These are phyloP conservation scores for Andrena hattorfiana DNA, from an alignment of 2,888 invertebrate genomes.

Conservation along the genomic window DNA sequence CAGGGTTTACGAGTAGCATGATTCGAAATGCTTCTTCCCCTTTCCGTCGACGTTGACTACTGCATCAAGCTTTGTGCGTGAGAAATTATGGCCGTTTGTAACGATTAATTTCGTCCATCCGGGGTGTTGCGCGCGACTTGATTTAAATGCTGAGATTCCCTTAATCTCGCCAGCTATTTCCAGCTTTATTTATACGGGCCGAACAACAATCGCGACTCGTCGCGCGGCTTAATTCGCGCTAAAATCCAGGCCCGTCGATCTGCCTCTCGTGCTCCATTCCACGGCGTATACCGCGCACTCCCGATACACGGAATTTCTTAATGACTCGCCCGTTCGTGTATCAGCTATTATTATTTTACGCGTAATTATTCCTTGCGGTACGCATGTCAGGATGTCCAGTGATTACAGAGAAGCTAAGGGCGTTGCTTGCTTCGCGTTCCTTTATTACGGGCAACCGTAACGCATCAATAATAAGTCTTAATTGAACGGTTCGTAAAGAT, in stretches of 20 bases:
- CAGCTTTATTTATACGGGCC: neutral
- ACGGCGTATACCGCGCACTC: neutral
- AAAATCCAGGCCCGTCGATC: neutral
- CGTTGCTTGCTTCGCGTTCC: neutral
- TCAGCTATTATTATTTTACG: conserved; percentile 21
- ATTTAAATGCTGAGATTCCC: neutral
- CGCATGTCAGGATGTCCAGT: conserved; percentile 11
- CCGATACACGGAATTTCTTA: neutral
- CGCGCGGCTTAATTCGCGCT: neutral
- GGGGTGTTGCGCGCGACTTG: neutral
- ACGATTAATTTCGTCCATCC: neutral
- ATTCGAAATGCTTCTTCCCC: neutral
- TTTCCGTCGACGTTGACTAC: neutral
- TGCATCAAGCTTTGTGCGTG: conserved; percentile 8
- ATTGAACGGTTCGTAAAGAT: conserved; percentile 6
- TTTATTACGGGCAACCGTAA: conserved; percentile 10
- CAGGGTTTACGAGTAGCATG: conserved; percentile 2
- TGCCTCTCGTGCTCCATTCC: neutral
- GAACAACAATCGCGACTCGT: neutral
- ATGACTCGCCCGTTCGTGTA: conserved; percentile 4
- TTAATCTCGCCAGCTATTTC: neutral
- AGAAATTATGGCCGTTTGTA: conserved; percentile 8
- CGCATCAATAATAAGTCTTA: conserved; percentile 22
- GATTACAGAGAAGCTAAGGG: conserved; percentile 16
- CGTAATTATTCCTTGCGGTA: conserved; percentile 1